Evolutionary conservation across 1,140 invertebrate genomes (phyloP), one percentile per base, ranked within the genome.

Genomic region (Trichomalopsis sarcophagae): DNA sequence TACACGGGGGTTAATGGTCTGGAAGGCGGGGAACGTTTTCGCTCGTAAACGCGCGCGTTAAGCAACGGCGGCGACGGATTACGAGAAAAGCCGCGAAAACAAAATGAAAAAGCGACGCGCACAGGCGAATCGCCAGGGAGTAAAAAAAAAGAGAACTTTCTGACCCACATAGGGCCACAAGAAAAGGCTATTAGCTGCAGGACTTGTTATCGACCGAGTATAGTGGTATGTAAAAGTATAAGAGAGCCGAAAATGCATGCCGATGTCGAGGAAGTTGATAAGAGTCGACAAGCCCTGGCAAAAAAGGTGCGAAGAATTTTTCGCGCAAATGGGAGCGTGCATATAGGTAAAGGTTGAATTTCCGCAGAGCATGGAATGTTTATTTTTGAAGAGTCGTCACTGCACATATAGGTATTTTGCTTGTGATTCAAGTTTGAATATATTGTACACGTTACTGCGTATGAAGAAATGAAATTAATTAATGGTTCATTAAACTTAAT

Each of bases 161-260:
- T 40, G 73, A 74, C 73, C 73, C 6, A 74, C 73, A 36, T 74
- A n/a, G 73, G 1, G 0, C 23, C 73, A 74, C 73, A 40, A 74
- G 73, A 74, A 74, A 44, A 74, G 21, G 73, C 73, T 40, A 40
- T 74, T 74, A 74, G 73, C 11, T 33, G 17, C 23, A 74, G 33
- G 14, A 33, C 17, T 33, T 21, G 73, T 40, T 74, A 74, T 74
- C 33, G 73, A 14, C 13, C 2, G 21, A 7, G 21, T 62, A 27
- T 27, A 17, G 6, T n/a, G 55, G 50, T 21, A 55, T 62, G 55
- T 21, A 62, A 36, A 36, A 55, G 50, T 55, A 5, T 9, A 4
- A 14, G 33, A 23, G 68, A 23, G 68, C 17, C 73, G 33, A 74
- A 74, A 74, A 74, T 21, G 33, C 33, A 3, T 40, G 3, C 33